Conservation (phyloP, 1,140 invertebrate species). For the Gryon sp. region DNA sequence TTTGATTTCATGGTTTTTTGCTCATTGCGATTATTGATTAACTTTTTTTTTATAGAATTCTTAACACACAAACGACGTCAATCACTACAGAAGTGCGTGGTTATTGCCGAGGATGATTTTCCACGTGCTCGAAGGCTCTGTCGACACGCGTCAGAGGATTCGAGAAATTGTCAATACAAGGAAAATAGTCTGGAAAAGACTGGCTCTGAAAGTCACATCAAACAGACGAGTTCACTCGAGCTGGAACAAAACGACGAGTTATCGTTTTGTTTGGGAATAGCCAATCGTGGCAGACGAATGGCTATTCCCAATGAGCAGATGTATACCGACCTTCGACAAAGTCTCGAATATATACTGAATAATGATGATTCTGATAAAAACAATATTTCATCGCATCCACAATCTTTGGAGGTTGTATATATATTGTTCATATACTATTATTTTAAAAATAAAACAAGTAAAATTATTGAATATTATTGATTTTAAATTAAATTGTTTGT, state of each 20-base stretch:
- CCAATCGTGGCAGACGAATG: slow-evolving; percentile 70
- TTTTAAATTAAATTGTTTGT: slow-evolving; percentile 7
- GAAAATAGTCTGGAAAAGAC: slow-evolving; percentile 74
- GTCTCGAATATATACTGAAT: slow-evolving; percentile 76
- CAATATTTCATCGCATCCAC: slow-evolving; percentile 77
- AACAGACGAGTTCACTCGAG: slow-evolving; percentile 76
- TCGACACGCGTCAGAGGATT: slow-evolving; percentile 74
- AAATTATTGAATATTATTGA: not conserved
- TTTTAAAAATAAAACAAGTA: too few species aligned
- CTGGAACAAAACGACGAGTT: slow-evolving; percentile 75
- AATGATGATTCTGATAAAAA: slow-evolving; percentile 76
- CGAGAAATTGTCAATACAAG: slow-evolving; percentile 72
- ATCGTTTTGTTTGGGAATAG: slow-evolving; percentile 77
- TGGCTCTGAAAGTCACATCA: slow-evolving; percentile 77
- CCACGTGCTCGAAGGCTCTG: slow-evolving; percentile 68
- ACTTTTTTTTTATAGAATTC: too few species aligned
- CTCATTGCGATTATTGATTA: too few species aligned
- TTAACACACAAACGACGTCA: slow-evolving; percentile 51
- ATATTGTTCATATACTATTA: too few species aligned
- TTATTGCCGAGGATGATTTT: slow-evolving; percentile 69
- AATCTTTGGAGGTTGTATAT: slow-evolving; percentile 75
- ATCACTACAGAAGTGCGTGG: slow-evolving; percentile 67
- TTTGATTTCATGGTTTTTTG: slow-evolving; percentile 2
- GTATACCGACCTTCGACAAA: slow-evolving; percentile 74
- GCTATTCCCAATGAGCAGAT: slow-evolving; percentile 73